A percentile compares a stretch with the other conserved stretches of the same genome.
Evolutionary conservation across 2,888 invertebrate genomes (phyloP).

Genomic region (Lypha dubia): DNA sequence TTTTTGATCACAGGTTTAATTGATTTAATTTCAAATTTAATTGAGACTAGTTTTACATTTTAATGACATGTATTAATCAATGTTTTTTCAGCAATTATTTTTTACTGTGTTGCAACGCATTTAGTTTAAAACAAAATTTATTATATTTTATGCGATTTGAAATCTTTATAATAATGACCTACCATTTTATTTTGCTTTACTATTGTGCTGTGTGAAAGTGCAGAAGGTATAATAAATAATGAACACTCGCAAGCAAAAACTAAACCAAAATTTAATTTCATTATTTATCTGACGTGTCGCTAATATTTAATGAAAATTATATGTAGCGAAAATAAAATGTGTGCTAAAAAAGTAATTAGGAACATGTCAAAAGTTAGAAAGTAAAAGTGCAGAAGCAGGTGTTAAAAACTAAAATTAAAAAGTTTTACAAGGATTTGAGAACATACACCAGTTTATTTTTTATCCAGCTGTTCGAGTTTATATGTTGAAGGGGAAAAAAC

Average conservation of each 20-base stretch:
- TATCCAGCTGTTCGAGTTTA: conserved; percentile 3
- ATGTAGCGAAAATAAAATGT: not conserved
- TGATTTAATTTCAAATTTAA: too few species aligned
- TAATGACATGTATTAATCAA: too few species aligned
- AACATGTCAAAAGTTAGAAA: not conserved
- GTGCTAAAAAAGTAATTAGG: not conserved
- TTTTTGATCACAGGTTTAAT: too few species aligned
- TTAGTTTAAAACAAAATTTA: too few species aligned
- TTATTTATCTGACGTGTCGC: not conserved
- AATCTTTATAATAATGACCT: too few species aligned
- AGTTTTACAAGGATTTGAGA: not conserved
- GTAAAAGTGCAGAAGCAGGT: not conserved
- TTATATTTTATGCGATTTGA: too few species aligned
- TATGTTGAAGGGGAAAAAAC: not conserved
- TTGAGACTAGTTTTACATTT: too few species aligned
- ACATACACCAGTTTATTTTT: conserved; percentile 36
- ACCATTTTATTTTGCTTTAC: too few species aligned
- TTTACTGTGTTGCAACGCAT: too few species aligned
- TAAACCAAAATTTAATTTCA: not conserved
- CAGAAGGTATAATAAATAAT: not conserved
- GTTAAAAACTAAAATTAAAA: not conserved
- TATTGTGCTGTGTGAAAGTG: too few species aligned
- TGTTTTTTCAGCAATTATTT: too few species aligned
- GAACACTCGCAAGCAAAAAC: not conserved
- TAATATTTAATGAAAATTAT: not conserved